Base-by-base conservation (phyloP, 1,140 invertebrate species). In the Battus philenor region DNA sequence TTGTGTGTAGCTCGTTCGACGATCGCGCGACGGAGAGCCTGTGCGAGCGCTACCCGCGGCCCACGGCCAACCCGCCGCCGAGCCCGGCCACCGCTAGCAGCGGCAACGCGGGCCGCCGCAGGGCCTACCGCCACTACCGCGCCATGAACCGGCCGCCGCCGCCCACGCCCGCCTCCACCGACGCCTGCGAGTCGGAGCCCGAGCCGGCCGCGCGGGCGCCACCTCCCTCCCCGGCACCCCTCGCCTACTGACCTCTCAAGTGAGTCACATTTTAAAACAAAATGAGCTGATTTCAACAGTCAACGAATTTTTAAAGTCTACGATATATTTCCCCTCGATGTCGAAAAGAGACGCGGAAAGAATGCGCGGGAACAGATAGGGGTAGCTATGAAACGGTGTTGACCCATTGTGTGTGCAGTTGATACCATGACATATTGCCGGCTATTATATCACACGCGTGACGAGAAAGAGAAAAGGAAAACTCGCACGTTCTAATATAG, bases 81-180 rank as follows among this genome's bases (percentile, higher is more conserved):
- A 94, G 92, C 78, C 96, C 96, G 0, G 75, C 91, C 4, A 90
- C 89, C 4, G 68, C 72, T 9, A 94, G 92, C 75, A 94, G 94
- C 2, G 93, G 94, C 0, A 94, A 93, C 89, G 89, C 87, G 47
- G 88, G 88, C 2, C 49, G 88, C 58, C 90, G 91, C 10, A 89
- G 91, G 27, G 91, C 92, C 0, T 94, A 94, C 73, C 87, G 92
- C 12, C 91, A 93, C 67, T 94, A 95, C 73, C 90, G 92, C 52
- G 90, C 89, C 10, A 91, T 91, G 16, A 94, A 95, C 86, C 91
- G 93, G 56, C 95, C 95, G 1, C 96, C 96, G 9, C 96, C 95
- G 1, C 96, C 96, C 2, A 98, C 96, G 4, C 96, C 97, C 0
- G 97, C 95, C 74, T 95, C 94, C 55, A 98, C 97, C 1, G 96